Evolutionary conservation across 2,797 vertebrate genomes (phyloP), one percentile per base, ranked within the genome.

Genomic region (Phataginus tricuspis): DNA sequence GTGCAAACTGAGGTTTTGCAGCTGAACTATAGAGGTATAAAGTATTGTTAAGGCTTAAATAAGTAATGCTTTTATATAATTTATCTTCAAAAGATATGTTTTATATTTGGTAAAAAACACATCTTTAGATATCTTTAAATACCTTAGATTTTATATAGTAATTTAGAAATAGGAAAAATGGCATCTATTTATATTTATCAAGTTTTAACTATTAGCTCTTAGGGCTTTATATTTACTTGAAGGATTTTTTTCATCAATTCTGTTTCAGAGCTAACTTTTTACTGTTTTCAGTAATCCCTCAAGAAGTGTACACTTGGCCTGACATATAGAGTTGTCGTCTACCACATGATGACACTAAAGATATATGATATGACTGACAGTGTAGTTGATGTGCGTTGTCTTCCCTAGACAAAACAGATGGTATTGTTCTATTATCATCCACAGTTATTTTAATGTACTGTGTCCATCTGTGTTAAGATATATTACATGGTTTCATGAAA

Each of bases 401-500:
- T 99, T 99, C 99, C 99, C 99, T 98, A 99, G 99, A 99, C 99
- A 99, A 99, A 99, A 99, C 99, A 99, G 99, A 98, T 99, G 99
- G 99, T 99, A 99, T 99, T 99, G 99, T 99, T 99, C 99, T 99
- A 99, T 99, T 99, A 99, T 99, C 99, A 99, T 99, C 99, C 98
- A 96, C 98, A 99, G 99, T 98, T 98, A 99, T 99, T 99, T 99
- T 98, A 99, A 99, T 99, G 99, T 98, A 99, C 99, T 98, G 99
- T 99, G 99, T 99, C 99, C 99, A 99, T 99, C 99, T 99, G 99
- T 99, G 99, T 99, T 99, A 99, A 99, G 99, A 99, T 99, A 99
- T 99, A 99, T 99, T 99, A 99, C 99, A 99, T 99, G 99, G 99
- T 99, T 99, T 99, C 99, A 99, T 99, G 99, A 99, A 99, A 99